Evolutionary conservation across 2,888 invertebrate species (phyloP).

Genomic region (Erebia epiphron): DNA sequence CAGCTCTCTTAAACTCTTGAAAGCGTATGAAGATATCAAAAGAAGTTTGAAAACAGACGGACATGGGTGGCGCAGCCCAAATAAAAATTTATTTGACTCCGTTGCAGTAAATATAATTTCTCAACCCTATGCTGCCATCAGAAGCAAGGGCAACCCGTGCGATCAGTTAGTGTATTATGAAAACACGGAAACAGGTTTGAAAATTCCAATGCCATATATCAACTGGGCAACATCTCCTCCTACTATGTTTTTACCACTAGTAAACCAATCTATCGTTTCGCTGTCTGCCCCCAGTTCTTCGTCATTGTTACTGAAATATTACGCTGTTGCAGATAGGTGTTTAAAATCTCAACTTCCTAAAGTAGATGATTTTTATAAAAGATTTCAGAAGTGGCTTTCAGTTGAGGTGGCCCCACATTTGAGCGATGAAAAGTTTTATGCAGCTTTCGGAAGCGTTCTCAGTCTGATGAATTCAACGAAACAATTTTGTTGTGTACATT

Average conservation of each 20-base stretch:
- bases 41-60: conserved; percentile 83
- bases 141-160: conserved; percentile 54
- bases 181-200: conserved; percentile 52
- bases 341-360: conserved; percentile 60
- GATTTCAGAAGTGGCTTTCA: conserved; percentile 81
- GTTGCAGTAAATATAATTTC: conserved; percentile 54
- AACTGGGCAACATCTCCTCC: conserved; percentile 78
- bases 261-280: conserved; percentile 55
- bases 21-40: conserved; percentile 83
- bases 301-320: conserved; percentile 81
- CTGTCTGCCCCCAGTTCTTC: conserved; percentile 54
- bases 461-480: conserved; percentile 57
- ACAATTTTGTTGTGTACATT: conserved; percentile 35
- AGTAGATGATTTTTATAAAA: conserved; percentile 73
- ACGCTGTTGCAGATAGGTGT: conserved; percentile 79
- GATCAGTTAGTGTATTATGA: conserved; percentile 59
- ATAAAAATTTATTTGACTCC: conserved; percentile 49
- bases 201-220: conserved; percentile 83
- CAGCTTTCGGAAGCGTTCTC: conserved; percentile 78
- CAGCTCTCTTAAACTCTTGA: conserved; percentile 78
- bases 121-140: conserved; percentile 40
- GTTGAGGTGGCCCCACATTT: conserved; percentile 79
- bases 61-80: conserved; percentile 76
- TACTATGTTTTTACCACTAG: conserved; percentile 85
- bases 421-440: conserved; percentile 84